These are phyloP conservation scores for Zaprionus gabonicus DNA, from an alignment of 1,140 invertebrate genomes.

Conservation along the genomic window DNA sequence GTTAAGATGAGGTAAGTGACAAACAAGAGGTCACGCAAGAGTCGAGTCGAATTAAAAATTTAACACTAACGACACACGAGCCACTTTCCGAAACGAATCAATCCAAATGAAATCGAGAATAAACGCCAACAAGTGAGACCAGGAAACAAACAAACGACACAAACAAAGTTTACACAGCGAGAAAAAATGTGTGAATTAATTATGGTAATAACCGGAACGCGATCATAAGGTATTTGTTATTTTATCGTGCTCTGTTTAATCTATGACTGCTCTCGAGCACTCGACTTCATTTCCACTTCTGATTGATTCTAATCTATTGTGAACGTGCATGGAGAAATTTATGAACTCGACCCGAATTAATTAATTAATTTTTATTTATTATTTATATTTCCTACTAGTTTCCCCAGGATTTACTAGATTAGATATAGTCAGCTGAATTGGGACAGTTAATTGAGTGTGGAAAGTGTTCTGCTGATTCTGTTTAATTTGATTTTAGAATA, in stretches of 20 bases:
- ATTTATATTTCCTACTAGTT: background rate
- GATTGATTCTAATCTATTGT: background rate
- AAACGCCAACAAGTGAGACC: conserved; percentile 8
- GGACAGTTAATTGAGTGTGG: background rate
- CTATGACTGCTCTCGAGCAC: background rate
- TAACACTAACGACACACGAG: background rate
- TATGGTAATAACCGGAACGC: conserved; percentile 3
- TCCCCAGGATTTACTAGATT: background rate
- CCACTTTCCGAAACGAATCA: background rate
- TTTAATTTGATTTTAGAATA: too few species aligned
- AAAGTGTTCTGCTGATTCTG: background rate
- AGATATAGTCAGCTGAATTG: background rate
- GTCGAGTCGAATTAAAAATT: background rate
- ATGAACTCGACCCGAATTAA: background rate
- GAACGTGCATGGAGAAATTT: background rate
- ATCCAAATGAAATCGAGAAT: conserved; percentile 20
- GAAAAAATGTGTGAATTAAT: background rate
- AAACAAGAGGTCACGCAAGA: background rate
- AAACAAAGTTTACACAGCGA: background rate
- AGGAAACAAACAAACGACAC: background rate
- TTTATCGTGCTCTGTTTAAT: too few species aligned
- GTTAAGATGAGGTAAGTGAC: background rate
- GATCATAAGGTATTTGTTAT: background rate
- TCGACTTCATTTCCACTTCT: background rate
- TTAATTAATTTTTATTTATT: background rate